Percentiles rank a stretch among this genome's conserved stretches.
Conservation (phyloP, 2,888 invertebrate species). For the Oasisia sp. region DNA sequence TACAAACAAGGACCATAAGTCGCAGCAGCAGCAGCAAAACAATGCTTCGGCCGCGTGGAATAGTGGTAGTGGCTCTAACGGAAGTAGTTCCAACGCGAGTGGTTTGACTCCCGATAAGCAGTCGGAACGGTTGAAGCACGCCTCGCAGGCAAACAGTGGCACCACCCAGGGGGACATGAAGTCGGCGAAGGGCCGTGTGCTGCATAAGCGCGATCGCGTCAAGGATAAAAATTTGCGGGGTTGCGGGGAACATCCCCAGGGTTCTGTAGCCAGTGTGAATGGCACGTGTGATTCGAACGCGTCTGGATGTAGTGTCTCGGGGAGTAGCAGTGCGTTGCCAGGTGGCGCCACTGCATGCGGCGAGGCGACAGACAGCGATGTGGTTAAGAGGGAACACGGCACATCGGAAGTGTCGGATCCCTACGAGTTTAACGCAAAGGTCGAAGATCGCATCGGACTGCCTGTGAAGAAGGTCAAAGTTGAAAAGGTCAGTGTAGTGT, state of each 20-base stretch:
- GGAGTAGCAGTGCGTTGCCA: not conserved
- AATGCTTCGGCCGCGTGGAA: too few relatives aligned
- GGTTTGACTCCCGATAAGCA: not conserved
- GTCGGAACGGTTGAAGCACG: not conserved
- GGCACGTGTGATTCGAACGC: not conserved
- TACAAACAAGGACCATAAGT: not conserved
- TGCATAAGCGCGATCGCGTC: not conserved
- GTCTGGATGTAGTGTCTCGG: not conserved
- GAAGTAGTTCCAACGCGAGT: not conserved
- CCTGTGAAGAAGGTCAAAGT: conserved; percentile 39
- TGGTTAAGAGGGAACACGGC: conserved; percentile 25
- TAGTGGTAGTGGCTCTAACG: not conserved
- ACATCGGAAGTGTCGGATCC: conserved; percentile 33
- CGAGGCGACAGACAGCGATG: not conserved
- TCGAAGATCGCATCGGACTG: conserved; percentile 32
- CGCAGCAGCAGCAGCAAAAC: not conserved
- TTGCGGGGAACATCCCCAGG: not conserved
- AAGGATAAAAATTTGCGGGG: not conserved
- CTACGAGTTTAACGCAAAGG: conserved; percentile 41
- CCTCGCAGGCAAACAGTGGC: not conserved
- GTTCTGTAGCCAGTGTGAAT: not conserved
- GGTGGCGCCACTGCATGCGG: not conserved
- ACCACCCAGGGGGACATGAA: not conserved
- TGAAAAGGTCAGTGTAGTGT: conserved; percentile 32
- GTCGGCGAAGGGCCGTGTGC: not conserved